phyloP scores from a whole-genome alignment of 2,113 vertebrate genomes.

The Apaloderma vittatum region DNA sequence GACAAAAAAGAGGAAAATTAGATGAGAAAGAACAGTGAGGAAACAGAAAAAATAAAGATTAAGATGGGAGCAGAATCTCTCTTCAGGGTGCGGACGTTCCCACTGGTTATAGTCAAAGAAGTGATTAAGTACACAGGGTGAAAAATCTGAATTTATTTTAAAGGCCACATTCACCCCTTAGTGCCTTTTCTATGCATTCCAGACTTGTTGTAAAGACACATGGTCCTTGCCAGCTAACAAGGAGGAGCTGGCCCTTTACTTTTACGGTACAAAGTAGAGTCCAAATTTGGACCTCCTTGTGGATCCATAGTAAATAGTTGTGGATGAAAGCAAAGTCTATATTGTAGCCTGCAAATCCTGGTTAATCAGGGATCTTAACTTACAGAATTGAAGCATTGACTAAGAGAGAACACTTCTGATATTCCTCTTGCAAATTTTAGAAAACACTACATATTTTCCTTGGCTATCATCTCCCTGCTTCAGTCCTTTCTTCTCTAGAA shows the following conservation, averaged over 20 bases:
- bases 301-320: not conserved
- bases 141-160: not conserved
- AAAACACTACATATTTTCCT: not conserved
- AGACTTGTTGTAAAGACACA: not conserved
- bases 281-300: not conserved
- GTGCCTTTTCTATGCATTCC: not conserved
- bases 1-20: not conserved
- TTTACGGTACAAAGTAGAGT: not conserved
- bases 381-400: not conserved
- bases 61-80: not conserved
- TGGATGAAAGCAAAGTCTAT: not conserved
- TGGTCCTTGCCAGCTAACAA: not conserved
- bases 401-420: rapidly evolving
- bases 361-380: not conserved
- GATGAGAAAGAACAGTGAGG: not conserved
- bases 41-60: not conserved
- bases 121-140: not conserved
- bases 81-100: not conserved
- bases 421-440: not conserved
- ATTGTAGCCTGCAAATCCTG: not conserved
- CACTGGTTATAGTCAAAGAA: not conserved
- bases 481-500: not conserved
- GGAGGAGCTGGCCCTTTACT: not conserved
- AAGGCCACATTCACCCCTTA: not conserved
- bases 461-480: not conserved